Conservation (phyloP, 2,888 invertebrate species). For the Netelia melanura region DNA sequence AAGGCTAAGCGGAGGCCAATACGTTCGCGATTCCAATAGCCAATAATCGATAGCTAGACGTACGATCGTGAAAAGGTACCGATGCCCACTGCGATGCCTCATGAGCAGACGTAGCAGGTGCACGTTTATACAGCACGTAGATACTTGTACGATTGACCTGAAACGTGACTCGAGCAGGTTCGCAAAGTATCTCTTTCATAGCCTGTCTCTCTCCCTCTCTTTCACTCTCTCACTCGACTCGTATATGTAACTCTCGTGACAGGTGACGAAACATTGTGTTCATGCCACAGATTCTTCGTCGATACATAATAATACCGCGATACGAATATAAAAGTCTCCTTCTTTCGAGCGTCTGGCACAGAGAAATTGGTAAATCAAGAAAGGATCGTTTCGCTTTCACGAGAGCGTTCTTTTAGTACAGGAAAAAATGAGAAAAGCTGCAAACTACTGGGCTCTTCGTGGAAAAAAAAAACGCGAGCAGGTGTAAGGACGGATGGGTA, state of each 20-base stretch:
- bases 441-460: not conserved
- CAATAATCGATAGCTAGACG: slow-evolving; percentile 51
- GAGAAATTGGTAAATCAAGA: slow-evolving; percentile 27
- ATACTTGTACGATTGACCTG: slow-evolving; percentile 52
- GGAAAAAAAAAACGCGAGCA: slow-evolving; percentile 33
- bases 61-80: slow-evolving; percentile 9
- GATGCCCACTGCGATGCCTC: slow-evolving; percentile 20
- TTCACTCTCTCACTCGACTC: not conserved
- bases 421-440: slow-evolving; percentile 10
- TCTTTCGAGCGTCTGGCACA: not conserved
- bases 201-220: not conserved
- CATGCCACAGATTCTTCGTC: slow-evolving; percentile 52
- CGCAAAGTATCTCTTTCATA: slow-evolving; percentile 41
- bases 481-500: slow-evolving; percentile 40
- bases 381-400: slow-evolving; percentile 10
- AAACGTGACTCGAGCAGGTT: slow-evolving; percentile 58
- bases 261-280: slow-evolving; percentile 54
- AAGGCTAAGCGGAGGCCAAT: slow-evolving; percentile 21
- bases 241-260: slow-evolving; percentile 19
- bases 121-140: slow-evolving; percentile 47
- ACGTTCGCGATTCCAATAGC: slow-evolving; percentile 19
- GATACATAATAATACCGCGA: slow-evolving; percentile 53
- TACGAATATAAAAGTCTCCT: slow-evolving; percentile 11
- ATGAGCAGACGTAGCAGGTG: slow-evolving; percentile 38
- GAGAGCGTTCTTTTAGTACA: not conserved